A percentile compares a stretch with the other conserved stretches of the same genome.
phyloP scores from a whole-genome alignment of 2,888 invertebrate species.

The Pseudolycoriella hygida region DNA sequence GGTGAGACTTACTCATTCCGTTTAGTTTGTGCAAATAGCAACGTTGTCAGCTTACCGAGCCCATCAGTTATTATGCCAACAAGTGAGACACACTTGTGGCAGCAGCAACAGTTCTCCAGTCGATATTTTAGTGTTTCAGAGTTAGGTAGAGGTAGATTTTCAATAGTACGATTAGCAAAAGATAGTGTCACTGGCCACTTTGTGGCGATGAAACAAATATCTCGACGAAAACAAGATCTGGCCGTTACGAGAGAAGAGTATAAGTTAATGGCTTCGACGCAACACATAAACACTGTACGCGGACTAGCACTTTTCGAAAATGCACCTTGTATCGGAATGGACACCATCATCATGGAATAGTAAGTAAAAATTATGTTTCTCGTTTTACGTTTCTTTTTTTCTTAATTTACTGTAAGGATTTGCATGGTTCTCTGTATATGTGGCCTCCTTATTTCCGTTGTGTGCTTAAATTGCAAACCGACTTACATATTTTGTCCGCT shows the following conservation, averaged over 20 bases:
- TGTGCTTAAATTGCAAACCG: too few relatives aligned
- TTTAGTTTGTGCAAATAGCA: constrained; percentile 34
- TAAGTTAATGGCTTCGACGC: constrained; percentile 44
- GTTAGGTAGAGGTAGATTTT: constrained; percentile 54
- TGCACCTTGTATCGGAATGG: constrained; percentile 46
- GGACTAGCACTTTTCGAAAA: constrained; percentile 64
- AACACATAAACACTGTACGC: constrained; percentile 51
- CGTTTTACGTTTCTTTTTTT: constrained; percentile 6
- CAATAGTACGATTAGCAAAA: constrained; percentile 50
- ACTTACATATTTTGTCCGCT: too few relatives aligned
- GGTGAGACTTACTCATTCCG: constrained; percentile 59
- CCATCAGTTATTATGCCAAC: constrained; percentile 42
- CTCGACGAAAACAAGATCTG: constrained; percentile 40
- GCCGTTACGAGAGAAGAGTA: constrained; percentile 54
- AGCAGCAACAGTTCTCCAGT: constrained; percentile 40
- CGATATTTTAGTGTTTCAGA: constrained; percentile 47
- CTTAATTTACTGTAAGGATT: background rate
- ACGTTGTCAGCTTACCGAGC: constrained; percentile 44
- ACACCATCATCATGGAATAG: constrained; percentile 60
- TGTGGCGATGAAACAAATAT: constrained; percentile 58
- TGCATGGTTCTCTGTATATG: too few relatives aligned
- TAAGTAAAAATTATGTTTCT: constrained; percentile 28
- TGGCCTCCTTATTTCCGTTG: too few relatives aligned
- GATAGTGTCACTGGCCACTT: constrained; percentile 60
- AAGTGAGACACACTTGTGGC: constrained; percentile 45